phyloP scores from a whole-genome alignment of 2,888 invertebrate genomes.

The Nephrocerus scutellatus region DNA sequence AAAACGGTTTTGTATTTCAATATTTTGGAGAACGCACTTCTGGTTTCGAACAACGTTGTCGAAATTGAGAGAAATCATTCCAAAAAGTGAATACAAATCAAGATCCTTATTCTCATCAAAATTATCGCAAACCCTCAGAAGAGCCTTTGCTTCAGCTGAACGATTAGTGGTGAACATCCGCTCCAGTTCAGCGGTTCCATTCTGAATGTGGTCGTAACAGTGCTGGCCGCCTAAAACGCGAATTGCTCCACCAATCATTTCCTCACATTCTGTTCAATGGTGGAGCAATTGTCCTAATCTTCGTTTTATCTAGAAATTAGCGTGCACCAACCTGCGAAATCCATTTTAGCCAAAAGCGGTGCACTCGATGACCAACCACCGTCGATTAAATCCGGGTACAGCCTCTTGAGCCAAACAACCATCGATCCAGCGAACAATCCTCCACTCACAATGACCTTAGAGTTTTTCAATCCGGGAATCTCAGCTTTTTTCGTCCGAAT shows the following conservation, averaged over 20 bases:
- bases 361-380: constrained; percentile 59
- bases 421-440: constrained; percentile 60
- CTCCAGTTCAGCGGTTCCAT: constrained; percentile 27
- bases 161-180: constrained; percentile 22
- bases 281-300: no score
- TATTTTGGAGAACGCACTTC: constrained; percentile 18
- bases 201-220: constrained; percentile 31
- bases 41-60: constrained; percentile 32
- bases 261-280: constrained; percentile 30
- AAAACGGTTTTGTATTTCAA: not conserved
- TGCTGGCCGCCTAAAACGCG: constrained; percentile 25
- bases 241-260: constrained; percentile 30
- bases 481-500: constrained; percentile 42
- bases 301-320: not conserved
- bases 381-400: constrained; percentile 54
- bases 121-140: constrained; percentile 29
- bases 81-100: constrained; percentile 32
- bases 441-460: constrained; percentile 51
- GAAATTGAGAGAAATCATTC: constrained; percentile 30
- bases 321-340: constrained; percentile 46
- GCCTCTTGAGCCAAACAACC: constrained; percentile 57
- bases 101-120: constrained; percentile 24
- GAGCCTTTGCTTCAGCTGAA: constrained; percentile 21
- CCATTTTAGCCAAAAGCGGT: constrained; percentile 54
- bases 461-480: constrained; percentile 31